Percentiles rank a stretch among this genome's conserved stretches.
These are phyloP conservation scores for Mechanitis messenoides DNA, from an alignment of 2,888 invertebrate genomes.

Conservation along the genomic window DNA sequence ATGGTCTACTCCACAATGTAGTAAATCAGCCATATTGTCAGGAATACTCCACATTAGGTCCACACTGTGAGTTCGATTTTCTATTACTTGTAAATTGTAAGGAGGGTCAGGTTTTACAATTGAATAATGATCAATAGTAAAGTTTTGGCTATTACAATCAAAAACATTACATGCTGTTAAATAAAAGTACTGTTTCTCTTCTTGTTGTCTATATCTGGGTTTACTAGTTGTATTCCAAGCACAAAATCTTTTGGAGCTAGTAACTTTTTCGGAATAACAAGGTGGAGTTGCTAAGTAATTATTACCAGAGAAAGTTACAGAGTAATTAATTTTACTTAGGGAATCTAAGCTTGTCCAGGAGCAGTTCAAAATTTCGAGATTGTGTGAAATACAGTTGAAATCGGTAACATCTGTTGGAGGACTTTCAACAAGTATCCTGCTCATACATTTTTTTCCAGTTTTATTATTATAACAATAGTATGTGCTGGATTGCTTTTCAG, in stretches of 20 bases:
- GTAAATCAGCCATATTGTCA: constrained; percentile 53
- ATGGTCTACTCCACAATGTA: constrained; percentile 55
- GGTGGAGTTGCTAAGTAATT: constrained; percentile 39
- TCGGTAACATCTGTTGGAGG: constrained; percentile 80
- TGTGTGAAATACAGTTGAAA: constrained; percentile 84
- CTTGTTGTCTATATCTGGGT: constrained; percentile 65
- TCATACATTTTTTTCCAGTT: constrained; percentile 46
- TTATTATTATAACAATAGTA: constrained; percentile 73
- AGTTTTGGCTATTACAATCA: constrained; percentile 70
- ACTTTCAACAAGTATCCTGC: constrained; percentile 61
- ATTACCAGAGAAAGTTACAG: constrained; percentile 47
- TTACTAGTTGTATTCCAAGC: constrained; percentile 49
- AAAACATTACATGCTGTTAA: constrained; percentile 79
- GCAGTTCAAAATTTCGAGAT: constrained; percentile 85
- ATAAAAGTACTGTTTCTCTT: constrained; percentile 72
- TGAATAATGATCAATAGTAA: constrained; percentile 77
- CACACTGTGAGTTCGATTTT: constrained; percentile 55
- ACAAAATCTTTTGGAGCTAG: constrained; percentile 41
- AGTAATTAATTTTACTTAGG: constrained; percentile 53
- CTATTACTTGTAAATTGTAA: constrained; percentile 42
- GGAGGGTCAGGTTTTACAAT: constrained; percentile 62
- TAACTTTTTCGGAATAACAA: constrained; percentile 37
- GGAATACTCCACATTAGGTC: constrained; percentile 57
- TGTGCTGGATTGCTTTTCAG: constrained; percentile 67
- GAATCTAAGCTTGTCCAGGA: constrained; percentile 79